Conservation (phyloP, 2,113 vertebrate genomes). For the Piaya cayana region DNA sequence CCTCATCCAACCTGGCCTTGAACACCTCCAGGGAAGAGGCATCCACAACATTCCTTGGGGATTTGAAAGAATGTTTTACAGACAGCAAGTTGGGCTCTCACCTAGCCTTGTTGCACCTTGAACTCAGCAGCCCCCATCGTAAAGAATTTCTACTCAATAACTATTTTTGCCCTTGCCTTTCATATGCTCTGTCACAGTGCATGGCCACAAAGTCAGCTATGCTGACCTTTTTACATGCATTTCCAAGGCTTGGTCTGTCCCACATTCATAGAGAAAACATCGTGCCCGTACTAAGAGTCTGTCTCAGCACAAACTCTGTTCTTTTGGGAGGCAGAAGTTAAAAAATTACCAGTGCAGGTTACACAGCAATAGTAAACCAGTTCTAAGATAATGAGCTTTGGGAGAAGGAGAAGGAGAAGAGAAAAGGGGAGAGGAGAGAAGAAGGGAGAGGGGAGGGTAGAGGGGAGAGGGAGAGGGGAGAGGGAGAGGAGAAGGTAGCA, state of each 20-base stretch:
- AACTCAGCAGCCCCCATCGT: background rate
- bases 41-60: background rate
- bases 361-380: background rate
- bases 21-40: too few relatives aligned
- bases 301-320: background rate
- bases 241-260: background rate
- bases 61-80: background rate
- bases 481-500: too few relatives aligned
- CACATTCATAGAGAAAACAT: background rate
- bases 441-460: too few relatives aligned
- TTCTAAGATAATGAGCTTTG: background rate
- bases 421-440: too few relatives aligned
- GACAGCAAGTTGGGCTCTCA: background rate
- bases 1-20: too few relatives aligned
- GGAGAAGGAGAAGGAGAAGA: too few relatives aligned
- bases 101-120: background rate
- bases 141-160: background rate
- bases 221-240: background rate
- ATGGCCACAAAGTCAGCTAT: background rate
- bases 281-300: background rate
- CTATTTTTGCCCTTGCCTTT: background rate
- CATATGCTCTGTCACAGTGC: background rate
- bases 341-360: background rate
- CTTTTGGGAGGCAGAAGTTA: background rate
- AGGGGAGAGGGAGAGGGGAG: too few relatives aligned